Conservation (phyloP, 2,797 vertebrate species). For the Microhierax caerulescens region DNA sequence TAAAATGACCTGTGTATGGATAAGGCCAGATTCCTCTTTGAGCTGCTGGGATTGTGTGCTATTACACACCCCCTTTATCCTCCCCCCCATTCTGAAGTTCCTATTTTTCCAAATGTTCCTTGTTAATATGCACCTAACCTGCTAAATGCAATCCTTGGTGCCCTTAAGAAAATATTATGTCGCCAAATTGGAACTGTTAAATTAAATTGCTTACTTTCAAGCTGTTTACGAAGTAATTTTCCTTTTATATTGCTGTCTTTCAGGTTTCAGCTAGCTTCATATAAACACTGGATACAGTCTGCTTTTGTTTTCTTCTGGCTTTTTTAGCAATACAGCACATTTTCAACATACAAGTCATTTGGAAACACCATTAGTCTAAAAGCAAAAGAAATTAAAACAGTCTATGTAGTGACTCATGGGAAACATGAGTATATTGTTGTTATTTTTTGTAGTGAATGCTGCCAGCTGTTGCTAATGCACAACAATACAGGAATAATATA, state of each 20-base stretch:
- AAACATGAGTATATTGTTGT: background rate
- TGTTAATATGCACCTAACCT: background rate
- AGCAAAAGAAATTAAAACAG: background rate
- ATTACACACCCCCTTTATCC: background rate
- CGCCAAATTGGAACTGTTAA: background rate
- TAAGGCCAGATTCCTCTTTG: no score
- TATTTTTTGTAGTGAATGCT: background rate
- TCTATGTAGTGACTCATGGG: background rate
- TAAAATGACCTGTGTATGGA: no score
- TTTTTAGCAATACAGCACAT: constrained; percentile 78
- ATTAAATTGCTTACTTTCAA: constrained; percentile 73
- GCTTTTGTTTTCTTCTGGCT: constrained; percentile 77
- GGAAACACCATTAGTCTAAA: constrained; percentile 77
- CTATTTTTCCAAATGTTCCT: background rate
- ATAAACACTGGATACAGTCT: constrained; percentile 81
- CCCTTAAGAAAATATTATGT: background rate
- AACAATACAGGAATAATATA: background rate
- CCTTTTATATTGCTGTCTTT: constrained; percentile 81
- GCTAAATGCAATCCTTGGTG: background rate
- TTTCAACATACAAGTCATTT: constrained; percentile 80
- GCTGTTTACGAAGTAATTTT: constrained; percentile 83
- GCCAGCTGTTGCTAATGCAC: background rate
- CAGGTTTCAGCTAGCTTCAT: constrained; percentile 79
- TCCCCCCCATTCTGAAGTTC: background rate
- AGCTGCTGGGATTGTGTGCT: no score